Evolutionary conservation across 1,140 invertebrate genomes (phyloP), one percentile per base, ranked within the genome.

Genomic region (Frieseomelitta varia): DNA sequence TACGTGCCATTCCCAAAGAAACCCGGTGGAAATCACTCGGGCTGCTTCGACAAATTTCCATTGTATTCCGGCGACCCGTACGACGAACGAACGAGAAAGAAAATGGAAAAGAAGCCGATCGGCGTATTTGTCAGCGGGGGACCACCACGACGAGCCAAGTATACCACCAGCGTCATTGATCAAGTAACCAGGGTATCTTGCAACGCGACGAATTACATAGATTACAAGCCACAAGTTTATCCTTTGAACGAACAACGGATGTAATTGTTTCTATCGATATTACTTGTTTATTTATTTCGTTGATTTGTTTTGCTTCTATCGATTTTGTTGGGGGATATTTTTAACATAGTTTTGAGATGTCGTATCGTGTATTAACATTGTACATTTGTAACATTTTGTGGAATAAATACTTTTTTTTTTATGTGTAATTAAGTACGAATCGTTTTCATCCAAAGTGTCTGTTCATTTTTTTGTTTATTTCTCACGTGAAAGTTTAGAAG

Each of bases 31-130:
- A 91, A 85, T 76, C 88, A 92, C 58, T 90, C 88, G 15, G 93
- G 93, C 39, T 93, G 93, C 72, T 94, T 94, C 71, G 65, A 72
- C 74, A 92, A 91, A 87, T 94, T 91, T 71, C 92, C 92, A 1
- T 11, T 55, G 24, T 89, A 91, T 65, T 63, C 56, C 4, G 78
- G 69, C 51, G 90, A 92, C 21, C 90, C 90, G 21, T 93, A 93
- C 39, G 67, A 78, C 27, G 65, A 73, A 47, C 39, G 8, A 24
- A 73, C 65, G 10, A 55, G 47, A 15, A 79, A 73, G 65, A 80
- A 61, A 73, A 81, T 75, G 53, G 15, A 56, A 56, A 74, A 30
- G 51, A 56, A 12, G n/a, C 34, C 30, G 1, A 65, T 51, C 68
- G 63, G 78, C 24, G 85, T 78, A 74, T 91, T 89, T 79, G 63